Base-by-base conservation (phyloP, 2,888 invertebrate species). In the Amiota communis region DNA sequence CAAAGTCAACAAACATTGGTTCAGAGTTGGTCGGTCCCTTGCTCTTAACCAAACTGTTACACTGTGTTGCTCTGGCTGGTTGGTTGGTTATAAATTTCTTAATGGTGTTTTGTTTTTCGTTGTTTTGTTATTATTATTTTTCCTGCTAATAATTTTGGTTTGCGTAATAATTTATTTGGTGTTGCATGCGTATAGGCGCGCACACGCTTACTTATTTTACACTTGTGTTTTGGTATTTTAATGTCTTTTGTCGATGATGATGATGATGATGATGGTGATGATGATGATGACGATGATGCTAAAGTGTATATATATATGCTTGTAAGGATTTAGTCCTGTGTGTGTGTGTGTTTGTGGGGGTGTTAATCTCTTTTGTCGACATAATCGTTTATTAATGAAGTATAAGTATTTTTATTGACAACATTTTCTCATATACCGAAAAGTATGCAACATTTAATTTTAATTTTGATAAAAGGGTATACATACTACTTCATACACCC, bases 311-410 rank as follows among this genome's bases (percentile, higher is more conserved):
- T 63, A 47, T 13, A 53, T 59, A 59, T 63, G 17, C 15, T 17
- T 49, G 56, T 23, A n/a, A n/a, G n/a, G n/a, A 74, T 59, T 53
- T 75, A 65, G 71, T 69, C 74, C 72, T 70, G 63, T 68, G 71
- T 57, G 49, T 73, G 57, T 48, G 70, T 51, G 65, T 47, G 65
- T 61, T 36, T 23, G 23, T 23, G 23, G 12, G 11, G 8, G 20
- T 61, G 20, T 23, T 23, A 63, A n/a, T 36, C n/a, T 23, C n/a
- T 63, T 63, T 63, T 63, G 46, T 63, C 46, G 46, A 77, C 85
- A 86, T 92, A 92, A 92, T 92, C 92, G 90, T 91, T 91, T 92
- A 92, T 92, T 92, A 92, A 92, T 92, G 92, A 92, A 92, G 91
- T 91, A 90, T 92, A 92, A 92, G 92, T 92, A 92, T 87, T 92